These are phyloP conservation scores for Leptonema lineaticorne DNA, from an alignment of 1,140 invertebrate genomes.

Conservation along the genomic window DNA sequence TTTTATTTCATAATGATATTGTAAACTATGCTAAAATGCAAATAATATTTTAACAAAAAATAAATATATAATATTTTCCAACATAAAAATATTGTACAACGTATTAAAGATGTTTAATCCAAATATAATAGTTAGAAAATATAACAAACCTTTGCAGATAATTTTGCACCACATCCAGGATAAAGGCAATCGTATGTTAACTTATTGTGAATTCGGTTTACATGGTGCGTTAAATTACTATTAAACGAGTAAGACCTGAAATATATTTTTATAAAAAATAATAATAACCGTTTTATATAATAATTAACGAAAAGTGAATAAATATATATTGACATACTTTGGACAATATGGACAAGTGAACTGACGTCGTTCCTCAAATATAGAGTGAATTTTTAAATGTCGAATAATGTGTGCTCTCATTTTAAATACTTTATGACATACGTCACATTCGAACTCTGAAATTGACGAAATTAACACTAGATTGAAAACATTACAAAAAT, in stretches of 20 bases:
- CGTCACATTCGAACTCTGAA: conserved; percentile 54
- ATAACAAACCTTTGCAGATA: conserved; percentile 35
- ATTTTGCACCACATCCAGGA: conserved; percentile 35
- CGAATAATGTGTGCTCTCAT: conserved; percentile 47
- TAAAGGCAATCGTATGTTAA: conserved; percentile 34
- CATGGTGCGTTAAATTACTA: conserved; percentile 33
- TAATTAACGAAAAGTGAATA: background rate
- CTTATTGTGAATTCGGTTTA: conserved; percentile 34
- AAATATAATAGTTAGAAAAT: background rate
- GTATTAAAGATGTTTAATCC: background rate
- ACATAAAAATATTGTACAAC: too few species aligned
- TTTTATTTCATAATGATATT: conserved; percentile 18
- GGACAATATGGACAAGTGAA: conserved; percentile 52
- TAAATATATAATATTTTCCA: too few species aligned
- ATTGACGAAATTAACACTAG: conserved; percentile 38
- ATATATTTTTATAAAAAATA: conserved; percentile 15
- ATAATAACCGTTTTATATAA: background rate
- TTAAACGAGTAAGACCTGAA: conserved; percentile 36
- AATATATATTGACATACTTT: conserved; percentile 44
- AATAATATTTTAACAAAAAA: background rate
- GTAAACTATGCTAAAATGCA: conserved; percentile 30
- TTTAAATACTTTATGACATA: conserved; percentile 52
- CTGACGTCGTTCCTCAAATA: conserved; percentile 37
- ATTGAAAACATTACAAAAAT: background rate
- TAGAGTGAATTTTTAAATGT: conserved; percentile 50